A percentile compares a stretch with the other conserved stretches of the same genome.
Evolutionary conservation across 2,888 invertebrate species (phyloP).

Genomic region (Copidosoma aretas): DNA sequence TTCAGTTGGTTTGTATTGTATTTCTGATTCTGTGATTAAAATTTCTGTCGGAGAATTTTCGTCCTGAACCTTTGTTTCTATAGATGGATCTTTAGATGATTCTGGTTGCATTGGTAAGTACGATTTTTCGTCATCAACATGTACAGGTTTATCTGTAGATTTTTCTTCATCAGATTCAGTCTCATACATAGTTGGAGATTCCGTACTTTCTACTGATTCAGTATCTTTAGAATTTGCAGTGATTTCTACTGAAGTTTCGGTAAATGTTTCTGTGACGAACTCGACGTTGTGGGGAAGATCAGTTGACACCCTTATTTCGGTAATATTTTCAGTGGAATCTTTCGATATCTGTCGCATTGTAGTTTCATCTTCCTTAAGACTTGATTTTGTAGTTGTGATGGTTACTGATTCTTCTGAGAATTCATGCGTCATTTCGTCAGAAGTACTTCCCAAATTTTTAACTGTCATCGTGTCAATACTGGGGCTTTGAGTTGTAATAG

Average conservation of each 20-base stretch:
- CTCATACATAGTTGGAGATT: neutral
- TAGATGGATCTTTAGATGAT: constrained; percentile 10
- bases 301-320: neutral
- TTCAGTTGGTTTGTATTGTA: constrained; percentile 37
- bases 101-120: neutral
- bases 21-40: constrained; percentile 24
- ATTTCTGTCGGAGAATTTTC: constrained; percentile 34
- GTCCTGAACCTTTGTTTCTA: constrained; percentile 18
- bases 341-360: constrained; percentile 36
- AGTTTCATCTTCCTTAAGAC: neutral
- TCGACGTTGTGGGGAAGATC: neutral
- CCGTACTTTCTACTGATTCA: neutral
- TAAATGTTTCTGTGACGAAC: neutral
- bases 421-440: neutral
- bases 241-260: constrained; percentile 6
- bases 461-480: too few relatives aligned
- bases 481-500: neutral
- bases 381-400: neutral
- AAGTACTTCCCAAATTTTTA: too few relatives aligned
- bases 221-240: constrained; percentile 17
- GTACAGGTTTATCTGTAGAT: neutral
- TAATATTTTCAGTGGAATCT: constrained; percentile 28
- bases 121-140: neutral
- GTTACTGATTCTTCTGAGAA: neutral
- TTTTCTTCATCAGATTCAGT: neutral